phyloP scores from a whole-genome alignment of 2,888 invertebrate genomes.

The Brachycybe producta region DNA sequence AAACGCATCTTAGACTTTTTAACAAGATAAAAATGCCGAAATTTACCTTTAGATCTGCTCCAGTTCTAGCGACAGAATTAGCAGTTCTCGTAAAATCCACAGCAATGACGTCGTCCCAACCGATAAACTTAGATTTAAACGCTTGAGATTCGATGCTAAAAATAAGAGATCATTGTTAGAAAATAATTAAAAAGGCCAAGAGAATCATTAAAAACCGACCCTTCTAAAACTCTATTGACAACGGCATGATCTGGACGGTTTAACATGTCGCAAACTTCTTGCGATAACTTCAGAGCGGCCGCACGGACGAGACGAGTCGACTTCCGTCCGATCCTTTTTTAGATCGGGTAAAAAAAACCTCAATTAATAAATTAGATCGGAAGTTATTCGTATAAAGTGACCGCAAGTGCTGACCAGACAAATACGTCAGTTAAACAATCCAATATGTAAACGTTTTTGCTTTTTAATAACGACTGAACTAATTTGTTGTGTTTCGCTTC shows the following conservation, averaged over 20 bases:
- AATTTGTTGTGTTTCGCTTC: conserved; percentile 43
- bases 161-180: conserved; percentile 12
- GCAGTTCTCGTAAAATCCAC: conserved; percentile 98
- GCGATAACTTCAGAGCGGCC: conserved; percentile 91
- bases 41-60: conserved; percentile 66
- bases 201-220: conserved; percentile 30
- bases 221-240: conserved; percentile 81
- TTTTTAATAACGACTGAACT: conserved; percentile 61
- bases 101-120: conserved; percentile 98
- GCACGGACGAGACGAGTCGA: conserved; percentile 88
- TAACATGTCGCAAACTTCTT: conserved; percentile 91
- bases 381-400: conserved; percentile 3
- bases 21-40: not conserved
- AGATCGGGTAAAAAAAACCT: not conserved
- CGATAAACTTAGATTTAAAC: conserved; percentile 91
- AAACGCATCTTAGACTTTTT: not conserved
- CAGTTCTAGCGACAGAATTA: conserved; percentile 89
- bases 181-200: not conserved
- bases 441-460: conserved; percentile 87
- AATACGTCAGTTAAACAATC: conserved; percentile 90
- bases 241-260: conserved; percentile 66
- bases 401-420: conserved; percentile 57
- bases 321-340: conserved; percentile 84
- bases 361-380: conserved; percentile 1
- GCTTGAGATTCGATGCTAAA: conserved; percentile 44